Base-by-base conservation (phyloP, 2,797 vertebrate species). In the Poecilia wingei region DNA sequence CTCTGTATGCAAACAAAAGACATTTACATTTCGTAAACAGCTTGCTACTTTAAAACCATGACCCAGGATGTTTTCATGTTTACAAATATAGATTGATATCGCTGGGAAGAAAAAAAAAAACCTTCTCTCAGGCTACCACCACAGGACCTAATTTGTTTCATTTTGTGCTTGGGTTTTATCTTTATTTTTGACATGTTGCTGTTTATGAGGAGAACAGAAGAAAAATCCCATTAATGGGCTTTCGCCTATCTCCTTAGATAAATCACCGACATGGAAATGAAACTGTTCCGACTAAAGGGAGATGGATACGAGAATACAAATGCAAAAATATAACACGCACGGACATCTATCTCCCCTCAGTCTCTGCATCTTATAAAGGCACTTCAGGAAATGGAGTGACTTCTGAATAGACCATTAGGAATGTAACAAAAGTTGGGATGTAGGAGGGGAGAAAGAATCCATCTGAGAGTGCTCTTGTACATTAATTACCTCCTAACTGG, bases 211-310 rank as follows among this genome's bases (percentile, higher is more conserved):
- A 91, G 91, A 93, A 91, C 86, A 89, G 85, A 93, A 92, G 90
- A 93, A 94, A 95, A 93, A 94, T 94, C 92, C 92, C 90, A 95
- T 94, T 95, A 95, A 92, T 89, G 84, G 86, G 78, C 89, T 90
- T 90, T 85, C 87, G 90, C 81, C 91, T 90, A 92, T 93, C 93
- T 94, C 80, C 88, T 72, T 79, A 90, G 89, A 93, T 94, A 92
- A 91, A 93, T 94, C 93, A 90, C 90, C 87, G 85, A 88, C 93
- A 91, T 93, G 91, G 86, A 94, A 94, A 93, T 94, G 85, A 94
- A 94, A 93, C 86, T 80, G 82, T 87, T 87, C 83, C 91, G 85
- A 93, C 92, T 91, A 86, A 91, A 90, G 82, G 77, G 90, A 92
- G 93, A 93, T 89, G 89, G 91, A 93, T 93, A 76, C 89, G 89